Base-by-base conservation (phyloP, 2,888 invertebrate species). In the Pherbina coryleti region DNA sequence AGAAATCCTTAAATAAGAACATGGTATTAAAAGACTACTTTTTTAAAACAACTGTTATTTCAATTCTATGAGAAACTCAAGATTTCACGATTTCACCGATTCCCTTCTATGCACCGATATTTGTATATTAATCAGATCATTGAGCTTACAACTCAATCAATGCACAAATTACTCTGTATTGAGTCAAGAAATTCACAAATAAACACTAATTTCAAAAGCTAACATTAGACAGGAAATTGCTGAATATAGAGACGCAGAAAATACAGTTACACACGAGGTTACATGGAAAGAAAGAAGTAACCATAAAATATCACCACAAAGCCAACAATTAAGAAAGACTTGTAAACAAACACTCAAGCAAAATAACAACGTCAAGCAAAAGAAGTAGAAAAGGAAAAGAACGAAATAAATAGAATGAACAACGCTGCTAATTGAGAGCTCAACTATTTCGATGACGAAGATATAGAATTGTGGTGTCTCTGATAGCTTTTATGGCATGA, bases 401-500 rank as follows among this genome's bases (percentile, higher is more conserved):
- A 44, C 14, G 44, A 44, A 44, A 44, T 44, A 44, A 44, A 44
- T 44, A 44, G 44, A 44, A 44, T 44, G 44, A 44, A 44, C 44
- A 44, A 44, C 44, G 19, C 17, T 31, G n/a, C 67, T 67, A 67
- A 67, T 67, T 67, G 67, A 67, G 22, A 67, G 37, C 67, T 67
- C 67, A 37, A 60, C 28, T 60, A 25, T 28, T 28, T 22, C 11
- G 60, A 60, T 60, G 60, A 28, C 22, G 44, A 44, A 44, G 44
- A 44, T 7, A 14, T 7, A 44, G 44, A 44, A 44, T 44, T 44
- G 44, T 44, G 44, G 44, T 44, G 44, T 44, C 44, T 44, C 44
- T 44, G 44, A 11, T 44, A 44, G 44, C 14, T 44, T 44, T 44
- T 11, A 44, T 11, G 44, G 44, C 44, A 44, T 44, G 1, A 44